Conservation (phyloP, 2,797 vertebrate genomes). For the Karalla daura region DNA sequence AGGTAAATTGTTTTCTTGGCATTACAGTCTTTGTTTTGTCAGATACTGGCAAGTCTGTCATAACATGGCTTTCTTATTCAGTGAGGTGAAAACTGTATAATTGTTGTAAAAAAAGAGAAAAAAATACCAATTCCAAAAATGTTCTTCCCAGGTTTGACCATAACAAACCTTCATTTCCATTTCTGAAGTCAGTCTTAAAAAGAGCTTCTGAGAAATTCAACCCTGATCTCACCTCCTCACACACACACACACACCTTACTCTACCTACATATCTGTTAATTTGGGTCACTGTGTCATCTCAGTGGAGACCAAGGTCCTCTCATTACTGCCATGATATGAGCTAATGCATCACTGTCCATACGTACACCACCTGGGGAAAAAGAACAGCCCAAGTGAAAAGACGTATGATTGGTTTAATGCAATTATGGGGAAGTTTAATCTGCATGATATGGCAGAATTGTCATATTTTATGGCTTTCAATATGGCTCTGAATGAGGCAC, state of each 20-base stretch:
- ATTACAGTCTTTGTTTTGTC: not conserved
- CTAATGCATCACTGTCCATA: slow-evolving; percentile 75
- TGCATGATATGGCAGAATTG: slow-evolving; percentile 74
- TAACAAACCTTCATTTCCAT: not conserved
- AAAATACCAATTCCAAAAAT: too few relatives aligned
- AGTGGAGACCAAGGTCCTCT: slow-evolving; percentile 63
- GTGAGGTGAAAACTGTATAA: not conserved
- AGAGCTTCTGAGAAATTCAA: not conserved
- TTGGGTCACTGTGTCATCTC: slow-evolving; percentile 76
- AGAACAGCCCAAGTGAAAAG: slow-evolving; percentile 55
- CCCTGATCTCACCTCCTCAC: not conserved
- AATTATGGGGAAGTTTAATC: slow-evolving; percentile 74
- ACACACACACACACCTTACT: not conserved
- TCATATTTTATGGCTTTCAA: slow-evolving; percentile 77
- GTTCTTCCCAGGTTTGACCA: not conserved
- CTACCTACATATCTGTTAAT: slow-evolving; percentile 58
- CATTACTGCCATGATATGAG: slow-evolving; percentile 67
- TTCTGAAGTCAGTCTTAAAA: not conserved
- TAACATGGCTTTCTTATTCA: not conserved
- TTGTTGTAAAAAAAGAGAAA: not conserved
- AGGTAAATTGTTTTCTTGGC: not conserved
- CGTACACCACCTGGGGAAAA: slow-evolving; percentile 35
- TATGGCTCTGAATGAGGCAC: slow-evolving; percentile 66
- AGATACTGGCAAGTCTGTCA: not conserved
- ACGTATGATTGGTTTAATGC: slow-evolving; percentile 70